phyloP scores from a whole-genome alignment of 2,797 vertebrate genomes.

The Falco rusticolus region DNA sequence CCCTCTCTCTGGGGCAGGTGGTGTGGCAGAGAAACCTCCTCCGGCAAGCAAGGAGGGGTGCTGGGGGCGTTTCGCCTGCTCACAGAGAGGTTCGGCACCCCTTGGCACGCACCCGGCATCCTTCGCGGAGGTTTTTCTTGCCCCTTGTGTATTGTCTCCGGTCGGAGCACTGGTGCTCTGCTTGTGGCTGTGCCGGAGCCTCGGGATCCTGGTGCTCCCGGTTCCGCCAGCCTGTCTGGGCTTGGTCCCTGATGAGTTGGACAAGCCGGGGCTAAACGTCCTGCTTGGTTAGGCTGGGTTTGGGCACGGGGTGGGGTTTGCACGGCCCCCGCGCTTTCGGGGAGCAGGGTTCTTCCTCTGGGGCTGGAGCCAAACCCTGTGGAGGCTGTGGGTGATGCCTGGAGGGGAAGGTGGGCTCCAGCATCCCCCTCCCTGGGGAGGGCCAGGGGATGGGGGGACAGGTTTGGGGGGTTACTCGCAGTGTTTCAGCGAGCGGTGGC shows the following conservation, averaged over 20 bases:
- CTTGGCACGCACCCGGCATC: accelerated
- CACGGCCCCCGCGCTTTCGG: accelerated
- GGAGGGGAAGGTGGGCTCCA: accelerated
- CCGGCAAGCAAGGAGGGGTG: accelerated
- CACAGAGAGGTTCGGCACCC: accelerated
- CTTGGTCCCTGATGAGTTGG: background rate
- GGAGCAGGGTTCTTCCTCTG: background rate
- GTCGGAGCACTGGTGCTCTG: background rate
- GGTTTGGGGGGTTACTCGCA: background rate
- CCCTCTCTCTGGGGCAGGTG: accelerated
- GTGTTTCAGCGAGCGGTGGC: background rate
- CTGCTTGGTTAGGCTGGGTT: background rate
- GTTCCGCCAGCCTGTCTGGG: background rate
- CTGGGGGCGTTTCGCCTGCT: background rate
- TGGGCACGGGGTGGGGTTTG: background rate
- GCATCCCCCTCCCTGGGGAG: background rate
- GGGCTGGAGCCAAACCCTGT: background rate
- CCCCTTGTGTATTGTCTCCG: accelerated
- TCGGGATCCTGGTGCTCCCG: accelerated
- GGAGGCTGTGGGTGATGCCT: accelerated
- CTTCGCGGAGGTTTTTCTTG: background rate
- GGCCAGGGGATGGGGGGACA: background rate
- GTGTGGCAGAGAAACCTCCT: background rate
- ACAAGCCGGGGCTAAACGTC: background rate
- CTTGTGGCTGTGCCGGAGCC: background rate